Conservation (phyloP, 2,888 invertebrate genomes). For the Cryptops parisi region DNA sequence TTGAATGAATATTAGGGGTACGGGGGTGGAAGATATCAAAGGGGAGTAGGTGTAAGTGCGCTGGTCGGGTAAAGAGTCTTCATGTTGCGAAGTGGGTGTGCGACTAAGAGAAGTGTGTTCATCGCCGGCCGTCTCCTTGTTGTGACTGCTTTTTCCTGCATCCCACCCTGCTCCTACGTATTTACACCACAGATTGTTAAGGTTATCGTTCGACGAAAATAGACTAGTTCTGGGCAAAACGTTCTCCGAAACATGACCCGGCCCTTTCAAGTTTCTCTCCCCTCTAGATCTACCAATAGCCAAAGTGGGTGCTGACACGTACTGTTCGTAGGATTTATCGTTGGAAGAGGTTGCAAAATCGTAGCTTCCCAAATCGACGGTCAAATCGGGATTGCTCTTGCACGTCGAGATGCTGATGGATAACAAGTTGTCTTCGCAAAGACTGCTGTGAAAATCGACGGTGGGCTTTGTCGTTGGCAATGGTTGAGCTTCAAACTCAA, state of each 20-base stretch:
- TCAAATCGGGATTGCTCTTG: slow-evolving; percentile 9
- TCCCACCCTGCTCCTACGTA: background rate
- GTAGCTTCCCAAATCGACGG: slow-evolving; percentile 2
- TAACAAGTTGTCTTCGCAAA: slow-evolving; percentile 2
- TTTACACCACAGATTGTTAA: slow-evolving; percentile 2
- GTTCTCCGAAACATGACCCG: background rate
- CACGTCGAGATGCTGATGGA: slow-evolving; percentile 8
- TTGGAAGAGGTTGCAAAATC: background rate
- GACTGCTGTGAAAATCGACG: too few relatives aligned
- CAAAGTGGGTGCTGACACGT: background rate
- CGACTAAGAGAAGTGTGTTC: background rate
- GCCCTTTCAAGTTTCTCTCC: background rate
- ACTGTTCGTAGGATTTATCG: background rate
- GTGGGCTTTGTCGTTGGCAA: background rate
- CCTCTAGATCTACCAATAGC: background rate
- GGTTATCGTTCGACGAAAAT: background rate
- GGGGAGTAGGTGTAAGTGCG: slow-evolving; percentile 18
- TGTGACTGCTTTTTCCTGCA: background rate
- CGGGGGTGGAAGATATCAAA: slow-evolving; percentile 16
- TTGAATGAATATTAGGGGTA: background rate
- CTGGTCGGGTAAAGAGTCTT: background rate
- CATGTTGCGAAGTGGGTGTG: background rate
- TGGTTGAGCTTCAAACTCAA: background rate
- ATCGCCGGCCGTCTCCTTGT: background rate
- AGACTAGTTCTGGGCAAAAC: background rate